phyloP scores from a whole-genome alignment of 2,113 vertebrate genomes.

The Oncorhynchus nerka region DNA sequence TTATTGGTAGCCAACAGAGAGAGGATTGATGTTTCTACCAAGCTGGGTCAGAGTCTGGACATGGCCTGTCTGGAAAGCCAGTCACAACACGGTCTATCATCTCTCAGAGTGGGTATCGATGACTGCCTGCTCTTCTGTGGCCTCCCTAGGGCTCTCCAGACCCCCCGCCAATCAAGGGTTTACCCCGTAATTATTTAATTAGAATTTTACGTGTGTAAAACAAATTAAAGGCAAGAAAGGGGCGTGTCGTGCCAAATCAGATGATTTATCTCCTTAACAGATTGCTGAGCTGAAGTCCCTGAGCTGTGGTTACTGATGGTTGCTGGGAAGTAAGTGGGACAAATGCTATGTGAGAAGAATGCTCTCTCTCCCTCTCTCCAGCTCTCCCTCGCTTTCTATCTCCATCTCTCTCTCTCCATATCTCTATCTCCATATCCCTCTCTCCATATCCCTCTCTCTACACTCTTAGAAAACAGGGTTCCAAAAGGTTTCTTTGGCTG shows the following conservation, averaged over 20 bases:
- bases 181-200: conserved; percentile 96
- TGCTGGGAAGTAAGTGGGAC: conserved; percentile 70
- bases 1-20: conserved; percentile 29
- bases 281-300: conserved; percentile 87
- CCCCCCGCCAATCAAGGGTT: conserved; percentile 78
- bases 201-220: conserved; percentile 88
- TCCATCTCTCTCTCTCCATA: background rate
- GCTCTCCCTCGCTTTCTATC: background rate
- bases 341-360: conserved; percentile 57
- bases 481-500: no score
- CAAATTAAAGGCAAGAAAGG: conserved; percentile 90
- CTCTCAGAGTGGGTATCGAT: conserved; percentile 16
- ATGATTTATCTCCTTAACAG: conserved; percentile 97
- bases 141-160: conserved; percentile 25
- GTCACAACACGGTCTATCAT: conserved; percentile 41
- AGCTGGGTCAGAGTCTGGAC: conserved; percentile 41
- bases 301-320: conserved; percentile 80
- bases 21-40: conserved; percentile 40
- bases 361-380: background rate
- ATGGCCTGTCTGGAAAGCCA: conserved; percentile 31
- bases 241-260: conserved; percentile 88
- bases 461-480: no score
- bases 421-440: background rate
- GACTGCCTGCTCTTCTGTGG: conserved; percentile 11
- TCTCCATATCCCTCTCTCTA: background rate